Evolutionary conservation across 2,113 vertebrate genomes (phyloP), one percentile per base, ranked within the genome.

Genomic region (Hemichromis elongatus): DNA sequence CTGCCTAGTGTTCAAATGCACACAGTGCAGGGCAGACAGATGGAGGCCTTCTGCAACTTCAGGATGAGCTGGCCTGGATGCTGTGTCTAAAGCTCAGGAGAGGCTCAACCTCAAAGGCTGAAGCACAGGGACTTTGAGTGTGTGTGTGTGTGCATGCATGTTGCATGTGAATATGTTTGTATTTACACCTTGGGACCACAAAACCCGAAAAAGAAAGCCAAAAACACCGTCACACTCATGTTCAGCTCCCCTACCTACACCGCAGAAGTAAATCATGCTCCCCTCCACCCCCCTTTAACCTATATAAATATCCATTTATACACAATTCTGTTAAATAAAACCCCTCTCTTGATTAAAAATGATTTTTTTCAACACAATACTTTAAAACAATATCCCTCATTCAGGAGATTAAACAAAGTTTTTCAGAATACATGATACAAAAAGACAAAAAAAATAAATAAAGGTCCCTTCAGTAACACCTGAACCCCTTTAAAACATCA

Each of bases 261-360:
- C 90, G 52, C 57, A 26, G 90, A 85, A 92, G 2, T 81, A 89
- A 78, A 85, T 5, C 26, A 37, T 1, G 14, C 21, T 13, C 4
- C 63, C 63, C 35, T 45, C 12, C 66, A 45, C 24, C 24, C 40
- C 8, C 6, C 59, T 50, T 88, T 45, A 83, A 79, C 84, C 56
- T 70, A 77, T 86, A 95, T 96, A 95, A 94, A 96, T 94, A 95
- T 92, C 35, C 56, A 84, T 92, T 90, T 93, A 90, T 86, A 94
- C 91, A 95, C 68, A 94, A n/a, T 81, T 87, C 81, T 92, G 79
- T 93, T 94, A 94, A 96, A 95, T 92, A 90, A 91, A 94, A 91
- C 70, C 87, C 90, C 83, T 73, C 42, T 54, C 89, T 84, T 82
- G 30, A 80, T 82, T 86, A 83, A 90, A 92, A 94, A 92, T 79